Evolutionary conservation across 2,113 vertebrate species (phyloP), one percentile per base, ranked within the genome.

Genomic region (Hyaena hyaena): DNA sequence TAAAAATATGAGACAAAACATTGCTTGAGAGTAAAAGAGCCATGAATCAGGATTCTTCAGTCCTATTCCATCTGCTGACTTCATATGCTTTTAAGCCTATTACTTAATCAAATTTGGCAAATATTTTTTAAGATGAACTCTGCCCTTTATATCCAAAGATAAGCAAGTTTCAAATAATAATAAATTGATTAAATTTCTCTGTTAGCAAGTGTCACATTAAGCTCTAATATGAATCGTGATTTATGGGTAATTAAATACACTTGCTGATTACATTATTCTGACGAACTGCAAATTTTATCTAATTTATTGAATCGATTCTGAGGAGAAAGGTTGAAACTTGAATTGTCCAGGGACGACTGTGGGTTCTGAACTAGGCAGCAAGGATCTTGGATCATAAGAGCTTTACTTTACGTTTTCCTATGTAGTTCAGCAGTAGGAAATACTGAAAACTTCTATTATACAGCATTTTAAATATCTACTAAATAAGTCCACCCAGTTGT

Each of bases 91-190:
- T 96, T 88, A 83, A 97, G 43, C 2, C 43, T 69, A 90, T 95
- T 93, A 90, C 33, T 79, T 96, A 76, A 95, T 96, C 28, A 9
- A 89, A 97, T 92, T 95, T 93, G 63, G 0, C 11, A 23, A 66
- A n/a, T 80, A 86, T 90, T 94, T 96, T 92, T n/a, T 69, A 90
- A 84, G 19, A 90, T 76, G 73, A 97, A 87, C 84, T 90, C 50
- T 88, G 33, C 55, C 69, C 84, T 95, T 80, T 90, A 39, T 80
- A 87, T 90, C 73, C 83, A 50, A 96, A 31, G 31, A 83, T 90
- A 97, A 97, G 96, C 74, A 92, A 81, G 84, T 88, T 94, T 95
- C 35, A 90, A 94, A 96, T 68, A 79, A 96, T 86, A 83, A 95
- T 83, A 88, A 91, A 74, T 80, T 73, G 77, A 92, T 87, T 93